Base-by-base conservation (phyloP, 2,113 vertebrate genomes). In the Rhizomys pruinosus region DNA sequence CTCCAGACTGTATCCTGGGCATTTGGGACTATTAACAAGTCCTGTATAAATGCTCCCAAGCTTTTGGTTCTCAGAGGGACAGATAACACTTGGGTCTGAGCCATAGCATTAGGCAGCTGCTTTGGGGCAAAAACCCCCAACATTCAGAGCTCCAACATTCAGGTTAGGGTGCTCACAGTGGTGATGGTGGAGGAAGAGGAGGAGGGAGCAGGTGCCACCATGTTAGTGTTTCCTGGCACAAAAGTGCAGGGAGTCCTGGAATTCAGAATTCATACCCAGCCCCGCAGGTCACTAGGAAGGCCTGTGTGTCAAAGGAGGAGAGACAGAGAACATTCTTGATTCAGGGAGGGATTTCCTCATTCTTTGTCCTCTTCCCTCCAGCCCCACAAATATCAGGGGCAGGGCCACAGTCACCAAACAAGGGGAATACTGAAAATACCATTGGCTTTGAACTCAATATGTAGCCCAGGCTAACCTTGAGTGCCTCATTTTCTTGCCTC, bases 51-150 rank as follows among this genome's bases (percentile, higher is more conserved):
- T 2, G 32, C 20, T 29, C 15, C 25, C 34, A 47, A 7, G 19
- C 16, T 59, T 84, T 72, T 39, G 52, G 13, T 87, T 47, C 61
- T 80, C 44, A 89, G 87, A 94, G 72, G 52, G 66, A 71, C 47
- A 63, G 55, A 13, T 22, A 72, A n/a, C 10, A n/a, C 61, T 69
- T 52, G 63, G 34, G 44, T 59, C 20, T 52, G 47, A 71, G 37
- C 6, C 68, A 16, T 0, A 34, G 66, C 20, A 17, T 76, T 66
- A 81, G 71, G 23, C 34, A 52, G 52, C 9, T 23, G 59, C 59
- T 25, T 16, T 73, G 20, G 37, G 79, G 29, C 6, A 15, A 5
- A 20, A 52, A 19, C 73, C 42, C n/a, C n/a, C n/a, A n/a, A n/a
- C n/a, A n/a, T n/a, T n/a, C 80, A 55, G 34, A 71, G 77, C 12